Percentiles rank a stretch among this genome's conserved stretches.
These are phyloP conservation scores for Hydractinia echinata DNA, from an alignment of 30 jellyfish, hydroid and myxozoan species.

Conservation along the genomic window DNA sequence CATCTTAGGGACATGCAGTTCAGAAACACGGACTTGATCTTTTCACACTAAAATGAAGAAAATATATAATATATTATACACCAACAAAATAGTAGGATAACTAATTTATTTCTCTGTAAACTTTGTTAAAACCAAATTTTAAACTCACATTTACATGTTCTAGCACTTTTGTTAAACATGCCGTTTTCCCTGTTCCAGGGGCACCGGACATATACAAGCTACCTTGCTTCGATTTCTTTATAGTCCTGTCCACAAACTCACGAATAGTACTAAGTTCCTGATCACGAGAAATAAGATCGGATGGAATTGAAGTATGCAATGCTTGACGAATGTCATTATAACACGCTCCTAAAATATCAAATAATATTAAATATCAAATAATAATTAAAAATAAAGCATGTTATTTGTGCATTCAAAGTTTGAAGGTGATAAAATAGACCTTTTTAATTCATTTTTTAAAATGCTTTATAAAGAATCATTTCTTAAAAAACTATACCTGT, in stretches of 20 bases:
- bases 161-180: slow-evolving; percentile 49
- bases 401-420: not conserved
- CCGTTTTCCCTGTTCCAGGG: slow-evolving; percentile 96
- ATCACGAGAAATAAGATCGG: slow-evolving; percentile 61
- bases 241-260: slow-evolving; percentile 28
- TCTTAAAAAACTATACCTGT: not conserved
- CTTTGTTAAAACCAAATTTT: not conserved
- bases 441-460: not conserved
- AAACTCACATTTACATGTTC: slow-evolving; percentile 14
- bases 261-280: slow-evolving; percentile 33
- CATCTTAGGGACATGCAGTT: slow-evolving; percentile 84
- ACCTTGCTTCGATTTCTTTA: slow-evolving; percentile 43
- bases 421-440: not conserved
- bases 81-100: too few species aligned
- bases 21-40: slow-evolving; percentile 32
- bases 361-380: not conserved
- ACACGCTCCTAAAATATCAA: not conserved
- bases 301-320: slow-evolving; percentile 82
- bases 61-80: not conserved
- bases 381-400: not conserved
- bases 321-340: not conserved
- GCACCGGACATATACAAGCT: slow-evolving; percentile 94
- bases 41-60: slow-evolving; percentile 10
- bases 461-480: too few species aligned
- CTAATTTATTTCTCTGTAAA: not conserved